Evolutionary conservation across 2,113 vertebrate genomes (phyloP).

Genomic region (Sinocyclocheilus rhinocerous): DNA sequence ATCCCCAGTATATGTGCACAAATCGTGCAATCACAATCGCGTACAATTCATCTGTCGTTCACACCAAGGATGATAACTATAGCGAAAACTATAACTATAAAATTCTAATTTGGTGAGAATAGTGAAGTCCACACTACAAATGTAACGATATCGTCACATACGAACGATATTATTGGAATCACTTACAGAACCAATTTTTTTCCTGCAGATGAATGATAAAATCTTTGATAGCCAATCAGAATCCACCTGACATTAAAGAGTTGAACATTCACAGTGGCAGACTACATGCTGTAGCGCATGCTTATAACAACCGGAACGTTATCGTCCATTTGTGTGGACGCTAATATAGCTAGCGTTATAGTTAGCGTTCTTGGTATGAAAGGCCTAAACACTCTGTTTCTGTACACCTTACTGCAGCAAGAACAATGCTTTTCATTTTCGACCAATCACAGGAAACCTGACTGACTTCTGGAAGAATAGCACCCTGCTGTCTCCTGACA

Average conservation of each 20-base stretch:
- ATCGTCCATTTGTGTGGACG: background rate
- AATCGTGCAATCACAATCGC: background rate
- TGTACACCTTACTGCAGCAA: background rate
- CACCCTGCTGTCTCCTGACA: slow-evolving; percentile 9
- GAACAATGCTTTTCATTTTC: background rate
- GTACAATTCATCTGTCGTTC: background rate
- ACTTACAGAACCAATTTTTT: background rate
- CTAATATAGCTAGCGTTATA: background rate
- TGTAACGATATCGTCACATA: too few relatives aligned
- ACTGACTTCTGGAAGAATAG: slow-evolving; percentile 15
- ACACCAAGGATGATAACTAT: background rate
- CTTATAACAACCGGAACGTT: background rate
- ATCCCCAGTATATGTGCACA: background rate
- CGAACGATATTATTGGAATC: background rate
- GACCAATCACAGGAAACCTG: slow-evolving; percentile 7
- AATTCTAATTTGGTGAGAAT: background rate
- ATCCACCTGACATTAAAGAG: background rate
- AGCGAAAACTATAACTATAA: background rate
- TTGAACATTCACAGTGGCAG: background rate
- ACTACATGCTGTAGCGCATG: background rate
- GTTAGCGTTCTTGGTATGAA: background rate
- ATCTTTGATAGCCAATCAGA: background rate
- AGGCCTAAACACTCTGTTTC: background rate
- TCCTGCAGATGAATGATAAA: background rate
- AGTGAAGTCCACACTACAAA: background rate